Conservation (phyloP, 1,140 invertebrate species). For the Aleiodes sp. region DNA sequence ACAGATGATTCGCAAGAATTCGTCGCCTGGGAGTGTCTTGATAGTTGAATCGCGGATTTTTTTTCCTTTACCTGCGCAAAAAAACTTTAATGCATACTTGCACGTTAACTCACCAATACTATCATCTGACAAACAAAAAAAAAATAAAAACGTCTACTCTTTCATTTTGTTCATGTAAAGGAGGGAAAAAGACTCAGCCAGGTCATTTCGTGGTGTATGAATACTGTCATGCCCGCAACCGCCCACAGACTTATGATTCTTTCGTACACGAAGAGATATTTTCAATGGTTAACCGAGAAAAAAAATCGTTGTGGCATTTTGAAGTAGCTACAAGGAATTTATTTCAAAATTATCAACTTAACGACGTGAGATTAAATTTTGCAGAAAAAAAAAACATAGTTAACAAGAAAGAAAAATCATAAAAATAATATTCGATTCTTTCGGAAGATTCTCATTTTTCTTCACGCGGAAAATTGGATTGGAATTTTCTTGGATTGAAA, state of each 20-base stretch:
- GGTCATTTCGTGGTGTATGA: slow-evolving; percentile 1
- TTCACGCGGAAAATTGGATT: too few relatives aligned
- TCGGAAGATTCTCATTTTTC: too few relatives aligned
- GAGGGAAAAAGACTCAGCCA: neutral
- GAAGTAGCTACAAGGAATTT: neutral
- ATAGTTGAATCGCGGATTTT: neutral
- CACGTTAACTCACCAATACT: neutral
- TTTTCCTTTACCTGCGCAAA: neutral
- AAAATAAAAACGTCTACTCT: neutral
- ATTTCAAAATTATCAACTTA: too few relatives aligned
- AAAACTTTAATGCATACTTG: neutral
- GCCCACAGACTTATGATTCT: neutral
- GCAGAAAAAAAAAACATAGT: too few relatives aligned
- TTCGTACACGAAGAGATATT: too few relatives aligned
- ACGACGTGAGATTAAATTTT: too few relatives aligned
- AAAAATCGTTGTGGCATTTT: neutral
- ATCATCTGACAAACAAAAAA: too few relatives aligned
- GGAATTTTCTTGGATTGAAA: too few relatives aligned
- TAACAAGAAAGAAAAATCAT: too few relatives aligned
- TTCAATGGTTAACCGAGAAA: neutral
- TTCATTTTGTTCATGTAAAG: neutral
- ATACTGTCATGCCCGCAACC: neutral
- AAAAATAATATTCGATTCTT: too few relatives aligned
- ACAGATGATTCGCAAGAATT: neutral
- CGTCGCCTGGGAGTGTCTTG: neutral